Evolutionary conservation across 2,113 vertebrate genomes (phyloP).

Genomic region (Callospermophilus lateralis): DNA sequence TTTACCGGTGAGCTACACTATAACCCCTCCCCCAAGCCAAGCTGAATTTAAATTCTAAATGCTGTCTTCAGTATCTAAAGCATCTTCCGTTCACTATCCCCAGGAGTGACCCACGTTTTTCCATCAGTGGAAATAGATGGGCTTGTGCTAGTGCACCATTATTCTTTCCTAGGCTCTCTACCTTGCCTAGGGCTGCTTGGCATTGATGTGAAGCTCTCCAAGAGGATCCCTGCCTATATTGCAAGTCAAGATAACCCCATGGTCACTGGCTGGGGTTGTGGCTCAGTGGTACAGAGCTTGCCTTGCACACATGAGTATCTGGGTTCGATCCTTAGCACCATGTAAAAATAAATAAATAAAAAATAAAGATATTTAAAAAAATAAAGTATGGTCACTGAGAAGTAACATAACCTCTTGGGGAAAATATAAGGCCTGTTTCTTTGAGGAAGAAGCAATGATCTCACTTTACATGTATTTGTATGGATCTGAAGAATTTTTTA

Average conservation of each 20-base stretch:
- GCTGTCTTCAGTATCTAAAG: background rate
- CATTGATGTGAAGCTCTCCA: background rate
- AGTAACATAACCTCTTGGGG: background rate
- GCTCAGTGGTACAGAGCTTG: no score
- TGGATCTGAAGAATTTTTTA: background rate
- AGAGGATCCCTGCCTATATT: background rate
- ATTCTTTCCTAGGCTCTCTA: conserved; percentile 16
- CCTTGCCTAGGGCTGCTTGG: background rate
- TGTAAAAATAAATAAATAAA: no score
- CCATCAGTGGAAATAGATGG: background rate
- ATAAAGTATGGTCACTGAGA: conserved; percentile 19
- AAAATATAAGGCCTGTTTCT: conserved; percentile 49
- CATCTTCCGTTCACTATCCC: background rate
- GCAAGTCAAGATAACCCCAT: background rate
- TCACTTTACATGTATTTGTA: background rate
- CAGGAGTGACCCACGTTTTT: background rate
- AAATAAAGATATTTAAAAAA: no score
- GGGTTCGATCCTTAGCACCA: no score
- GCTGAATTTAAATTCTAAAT: conserved; percentile 31
- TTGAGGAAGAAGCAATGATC: conserved; percentile 37
- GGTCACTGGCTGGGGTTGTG: background rate
- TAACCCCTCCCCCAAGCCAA: background rate
- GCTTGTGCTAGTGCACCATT: background rate
- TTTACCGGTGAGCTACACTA: background rate
- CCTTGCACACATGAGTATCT: no score